A percentile compares a stretch with the other conserved stretches of the same genome.
phyloP scores from a whole-genome alignment of 2,888 invertebrate species.

The Dasysyrphus albostriatus region DNA sequence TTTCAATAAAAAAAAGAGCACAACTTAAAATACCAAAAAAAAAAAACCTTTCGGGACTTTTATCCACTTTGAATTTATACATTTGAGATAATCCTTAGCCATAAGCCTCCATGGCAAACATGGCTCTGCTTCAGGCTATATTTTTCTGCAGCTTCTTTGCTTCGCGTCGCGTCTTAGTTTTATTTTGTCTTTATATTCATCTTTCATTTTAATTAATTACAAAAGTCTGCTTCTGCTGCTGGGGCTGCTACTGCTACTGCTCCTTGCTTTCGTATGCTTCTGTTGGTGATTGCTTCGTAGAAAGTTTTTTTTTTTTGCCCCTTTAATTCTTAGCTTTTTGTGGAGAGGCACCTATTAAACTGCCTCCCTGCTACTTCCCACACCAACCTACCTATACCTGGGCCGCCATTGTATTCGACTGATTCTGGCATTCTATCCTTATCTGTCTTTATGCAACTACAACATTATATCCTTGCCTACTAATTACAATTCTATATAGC shows the following conservation, averaged over 20 bases:
- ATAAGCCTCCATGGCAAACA: constrained; percentile 56
- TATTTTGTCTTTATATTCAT: constrained; percentile 51
- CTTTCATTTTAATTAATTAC: constrained; percentile 73
- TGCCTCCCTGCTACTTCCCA: constrained; percentile 11
- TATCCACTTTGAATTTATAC: constrained; percentile 61
- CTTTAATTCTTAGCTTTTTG: constrained; percentile 16
- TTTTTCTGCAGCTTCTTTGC: neutral
- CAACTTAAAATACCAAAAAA: neutral
- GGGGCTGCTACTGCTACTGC: neutral
- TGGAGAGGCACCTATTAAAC: constrained; percentile 13
- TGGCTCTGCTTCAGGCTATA: constrained; percentile 3
- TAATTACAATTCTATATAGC: constrained; percentile 63
- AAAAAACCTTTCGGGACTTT: constrained; percentile 25
- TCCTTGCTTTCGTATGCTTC: constrained; percentile 31
- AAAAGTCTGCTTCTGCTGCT: constrained; percentile 54
- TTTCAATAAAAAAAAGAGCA: constrained; percentile 9
- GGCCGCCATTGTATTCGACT: constrained; percentile 13
- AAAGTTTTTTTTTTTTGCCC: constrained; percentile 18
- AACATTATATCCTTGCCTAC: constrained; percentile 68
- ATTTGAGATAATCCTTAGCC: constrained; percentile 54
- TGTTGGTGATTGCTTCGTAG: constrained; percentile 63
- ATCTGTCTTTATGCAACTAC: constrained; percentile 45
- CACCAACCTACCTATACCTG: neutral
- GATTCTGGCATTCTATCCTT: constrained; percentile 46
- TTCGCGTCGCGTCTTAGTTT: constrained; percentile 8